Evolutionary conservation across 2,113 vertebrate genomes (phyloP), one percentile per base, ranked within the genome.

Genomic region (Carassius carassius): DNA sequence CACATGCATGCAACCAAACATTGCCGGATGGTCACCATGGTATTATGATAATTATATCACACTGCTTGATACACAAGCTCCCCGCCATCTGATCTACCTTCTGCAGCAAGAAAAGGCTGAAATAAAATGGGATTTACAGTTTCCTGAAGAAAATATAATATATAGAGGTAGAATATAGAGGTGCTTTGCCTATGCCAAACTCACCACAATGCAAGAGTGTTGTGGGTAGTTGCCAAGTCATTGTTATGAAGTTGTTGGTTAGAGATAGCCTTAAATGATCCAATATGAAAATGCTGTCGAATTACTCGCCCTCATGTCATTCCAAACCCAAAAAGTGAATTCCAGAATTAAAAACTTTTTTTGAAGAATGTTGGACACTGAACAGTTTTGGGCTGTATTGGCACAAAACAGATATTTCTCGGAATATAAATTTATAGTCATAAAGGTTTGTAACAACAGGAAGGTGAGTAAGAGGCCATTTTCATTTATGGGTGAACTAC

Each of bases 1-100:
- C 47, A 76, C 44, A 81, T 35, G 25, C 62, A 32, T 8, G 44
- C 63, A 69, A 69, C 25, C 41, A 51, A 51, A 69, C 17, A 51
- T 17, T 35, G 47, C 62, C 47, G 25, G 25, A 69, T 49, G 17
- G 44, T 51, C 23, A 69, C 62, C 44, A 69, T 35, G 44, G 79
- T 49, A 69, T 81, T 81, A 69, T 35, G 23, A n/a, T 67, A 81
- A 67, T 49, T 51, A 81, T 41, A 69, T 81, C 44, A 51, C 16
- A 29, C 37, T 19, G 49, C 74, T 49, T 76, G 23, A 54, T 76
- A 76, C 47, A 32, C 49, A 54, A 76, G 74, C 47, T 19, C 73
- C 47, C 47, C 3, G 1, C 73, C 23, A 76, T 49, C 62, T 81
- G 78, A 81, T 81, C 44, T 47, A 67, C 23, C 37, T 67, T 80